Base-by-base conservation (phyloP, 2,113 vertebrate species). In the Pantherophis guttatus region DNA sequence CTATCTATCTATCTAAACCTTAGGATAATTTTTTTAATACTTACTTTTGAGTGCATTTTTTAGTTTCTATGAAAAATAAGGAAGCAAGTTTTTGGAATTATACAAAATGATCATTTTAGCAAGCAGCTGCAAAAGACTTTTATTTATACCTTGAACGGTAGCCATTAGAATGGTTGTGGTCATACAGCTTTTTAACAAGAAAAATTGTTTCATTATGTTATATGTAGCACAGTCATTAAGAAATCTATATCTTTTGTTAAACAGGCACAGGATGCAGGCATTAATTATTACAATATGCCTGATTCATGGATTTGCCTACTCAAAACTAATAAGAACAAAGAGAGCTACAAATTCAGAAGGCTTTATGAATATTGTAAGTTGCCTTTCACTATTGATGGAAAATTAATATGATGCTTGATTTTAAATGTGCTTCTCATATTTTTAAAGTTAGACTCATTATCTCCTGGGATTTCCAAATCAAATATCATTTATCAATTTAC, bases 291-390 rank as follows among this genome's bases (percentile, higher is more conserved):
- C 91, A 53, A n/a, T 90, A 50, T 26, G 65, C n/a, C n/a, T 95
- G 33, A 24, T 85, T 44, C 90, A 70, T 21, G 86, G 54, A 29
- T 10, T 93, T 44, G 81, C 39, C 10, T 57, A 92, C 26, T 88
- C 92, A 57, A 29, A 70, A 54, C 48, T 55, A 11, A 5, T 50
- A 17, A 48, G 21, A 21, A 86, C 17, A 44, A 86, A 48, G 23
- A 55, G 91, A 87, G 33, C 87, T 88, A 70, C 57, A 3, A 70
- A 94, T 87, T 94, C 96, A 55, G 96, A 96, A 90, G 94, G 94
- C 1, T 81, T 75, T 29, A 96, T 95, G 96, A 95, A 75, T 81
- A 94, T 94, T 88, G 95, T 96, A 95, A 95, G 95, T 96, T 53
- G 26, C 12, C 59, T 57, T n/a, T 75, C 44, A 17, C 44, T 26